phyloP scores from a whole-genome alignment of 2,797 vertebrate genomes.

The Natrix natrix region DNA sequence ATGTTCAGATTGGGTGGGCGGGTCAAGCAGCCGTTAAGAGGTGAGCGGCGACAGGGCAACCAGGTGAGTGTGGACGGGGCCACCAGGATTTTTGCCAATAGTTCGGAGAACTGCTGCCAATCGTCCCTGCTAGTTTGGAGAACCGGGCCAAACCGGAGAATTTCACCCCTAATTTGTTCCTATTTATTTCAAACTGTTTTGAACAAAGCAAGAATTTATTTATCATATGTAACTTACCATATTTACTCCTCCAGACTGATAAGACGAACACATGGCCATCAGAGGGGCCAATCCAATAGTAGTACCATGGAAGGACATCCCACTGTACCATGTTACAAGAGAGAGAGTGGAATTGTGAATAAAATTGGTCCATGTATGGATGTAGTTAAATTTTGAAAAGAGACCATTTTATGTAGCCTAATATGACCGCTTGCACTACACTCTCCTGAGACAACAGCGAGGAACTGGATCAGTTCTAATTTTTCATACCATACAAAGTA shows the following conservation, averaged over 20 bases:
- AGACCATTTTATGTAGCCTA: not conserved
- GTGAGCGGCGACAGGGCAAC: no score
- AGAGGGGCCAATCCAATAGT: slow-evolving; percentile 94
- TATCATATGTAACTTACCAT: slow-evolving; percentile 76
- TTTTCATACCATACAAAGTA: not conserved
- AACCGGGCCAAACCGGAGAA: no score
- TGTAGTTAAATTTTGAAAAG: not conserved
- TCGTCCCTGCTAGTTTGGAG: no score
- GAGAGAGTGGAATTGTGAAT: slow-evolving; percentile 17
- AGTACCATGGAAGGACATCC: slow-evolving; percentile 86
- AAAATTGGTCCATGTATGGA: not conserved
- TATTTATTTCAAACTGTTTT: not conserved
- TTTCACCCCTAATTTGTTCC: no score
- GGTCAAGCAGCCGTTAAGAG: no score
- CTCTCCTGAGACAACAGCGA: not conserved
- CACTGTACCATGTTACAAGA: slow-evolving; percentile 73
- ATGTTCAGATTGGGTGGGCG: no score
- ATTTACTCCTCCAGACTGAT: slow-evolving; percentile 96
- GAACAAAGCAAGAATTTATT: not conserved
- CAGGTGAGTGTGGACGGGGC: no score
- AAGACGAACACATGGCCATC: slow-evolving; percentile 94
- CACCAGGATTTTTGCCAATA: no score
- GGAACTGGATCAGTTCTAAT: not conserved
- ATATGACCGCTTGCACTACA: not conserved
- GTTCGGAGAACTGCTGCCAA: no score